A percentile compares a stretch with the other conserved stretches of the same genome.
Conservation (phyloP, 1,140 invertebrate species). For the Drosophila sp. region DNA sequence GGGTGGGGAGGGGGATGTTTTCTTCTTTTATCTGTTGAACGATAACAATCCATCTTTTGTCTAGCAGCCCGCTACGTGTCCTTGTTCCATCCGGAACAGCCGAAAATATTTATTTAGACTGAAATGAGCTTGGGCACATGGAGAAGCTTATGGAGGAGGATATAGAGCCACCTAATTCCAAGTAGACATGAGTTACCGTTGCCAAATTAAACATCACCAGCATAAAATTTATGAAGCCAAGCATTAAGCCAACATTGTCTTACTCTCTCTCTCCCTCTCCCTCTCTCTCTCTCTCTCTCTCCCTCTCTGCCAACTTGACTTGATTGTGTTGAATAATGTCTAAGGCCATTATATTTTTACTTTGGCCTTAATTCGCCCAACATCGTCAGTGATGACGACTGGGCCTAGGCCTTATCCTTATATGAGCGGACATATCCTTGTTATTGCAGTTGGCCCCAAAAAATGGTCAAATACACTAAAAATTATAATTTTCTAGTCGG, state of each 20-base stretch:
- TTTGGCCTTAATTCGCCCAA: constrained; percentile 10
- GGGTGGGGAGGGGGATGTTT: constrained; percentile 1
- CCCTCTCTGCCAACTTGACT: constrained; percentile 18
- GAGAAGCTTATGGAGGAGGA: not conserved
- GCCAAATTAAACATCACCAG: constrained; percentile 78
- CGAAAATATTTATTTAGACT: constrained; percentile 57
- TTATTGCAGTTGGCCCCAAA: constrained; percentile 4
- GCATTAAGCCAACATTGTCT: constrained; percentile 56
- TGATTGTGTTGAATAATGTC: constrained; percentile 4
- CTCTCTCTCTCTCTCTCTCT: constrained; percentile 20
- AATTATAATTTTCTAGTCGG: not conserved
- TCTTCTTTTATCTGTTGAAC: constrained; percentile 67
- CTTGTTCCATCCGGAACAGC: constrained; percentile 27
- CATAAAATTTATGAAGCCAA: constrained; percentile 78
- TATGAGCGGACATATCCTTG: constrained; percentile 2
- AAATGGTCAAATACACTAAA: constrained; percentile 3
- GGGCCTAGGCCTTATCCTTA: constrained; percentile 1
- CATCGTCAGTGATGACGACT: not conserved
- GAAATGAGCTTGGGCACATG: constrained; percentile 46
- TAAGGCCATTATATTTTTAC: constrained; percentile 14
- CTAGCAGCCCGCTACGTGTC: constrained; percentile 55
- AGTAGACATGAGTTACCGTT: constrained; percentile 78
- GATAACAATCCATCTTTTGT: constrained; percentile 81
- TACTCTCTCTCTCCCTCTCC: not conserved
- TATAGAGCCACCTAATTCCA: constrained; percentile 49